A percentile compares a stretch with the other conserved stretches of the same genome.
Conservation (phyloP, 2,113 vertebrate species). For the Prinia subflava region DNA sequence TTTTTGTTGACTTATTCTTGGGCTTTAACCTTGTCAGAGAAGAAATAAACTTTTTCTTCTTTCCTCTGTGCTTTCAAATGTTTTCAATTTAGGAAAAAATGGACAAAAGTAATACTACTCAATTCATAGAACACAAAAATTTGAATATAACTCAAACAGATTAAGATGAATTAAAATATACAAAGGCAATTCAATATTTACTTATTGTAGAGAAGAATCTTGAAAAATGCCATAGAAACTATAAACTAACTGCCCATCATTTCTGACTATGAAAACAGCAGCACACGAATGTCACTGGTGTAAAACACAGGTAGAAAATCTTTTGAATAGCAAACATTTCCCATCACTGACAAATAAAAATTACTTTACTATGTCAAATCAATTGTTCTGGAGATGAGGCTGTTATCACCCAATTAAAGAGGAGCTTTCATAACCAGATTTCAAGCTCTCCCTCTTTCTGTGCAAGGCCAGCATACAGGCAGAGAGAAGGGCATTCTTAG, state of each 20-base stretch:
- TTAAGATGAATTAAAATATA: slow-evolving; percentile 27
- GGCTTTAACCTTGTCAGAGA: slow-evolving; percentile 50
- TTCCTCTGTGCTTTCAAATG: background rate
- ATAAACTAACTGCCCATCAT: background rate
- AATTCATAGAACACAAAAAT: slow-evolving; percentile 40
- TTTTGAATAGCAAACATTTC: background rate
- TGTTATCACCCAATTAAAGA: background rate
- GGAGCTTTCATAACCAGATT: background rate
- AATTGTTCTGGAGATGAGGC: background rate
- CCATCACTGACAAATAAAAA: background rate
- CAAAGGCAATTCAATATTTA: background rate
- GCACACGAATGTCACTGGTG: background rate
- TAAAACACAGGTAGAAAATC: background rate
- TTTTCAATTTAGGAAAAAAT: slow-evolving; percentile 39
- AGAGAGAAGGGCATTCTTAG: background rate
- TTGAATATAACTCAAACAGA: slow-evolving; percentile 19
- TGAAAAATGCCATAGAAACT: slow-evolving; percentile 26
- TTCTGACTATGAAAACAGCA: background rate
- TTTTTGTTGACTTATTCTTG: slow-evolving; percentile 8
- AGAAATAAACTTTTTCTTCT: slow-evolving; percentile 50
- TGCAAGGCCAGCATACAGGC: background rate
- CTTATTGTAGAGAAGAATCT: background rate
- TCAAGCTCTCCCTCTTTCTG: background rate
- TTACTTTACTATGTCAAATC: background rate
- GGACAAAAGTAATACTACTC: slow-evolving; percentile 26